A percentile compares a stretch with the other conserved stretches of the same genome.
Conservation (phyloP, 2,888 invertebrate genomes). For the Aphodius granarius region DNA sequence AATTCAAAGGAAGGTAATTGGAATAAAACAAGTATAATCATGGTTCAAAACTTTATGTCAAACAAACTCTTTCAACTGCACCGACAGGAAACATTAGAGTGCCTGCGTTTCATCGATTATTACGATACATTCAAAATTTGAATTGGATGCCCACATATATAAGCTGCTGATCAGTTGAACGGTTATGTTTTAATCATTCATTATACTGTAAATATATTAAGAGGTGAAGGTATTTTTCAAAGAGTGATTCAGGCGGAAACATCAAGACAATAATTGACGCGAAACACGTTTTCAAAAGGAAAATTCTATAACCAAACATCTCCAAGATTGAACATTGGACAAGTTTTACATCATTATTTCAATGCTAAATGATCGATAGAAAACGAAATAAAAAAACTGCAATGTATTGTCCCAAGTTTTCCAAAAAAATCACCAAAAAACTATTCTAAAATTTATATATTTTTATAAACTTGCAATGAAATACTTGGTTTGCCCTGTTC, state of each 20-base stretch:
- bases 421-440: constrained; percentile 43
- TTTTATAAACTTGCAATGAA: constrained; percentile 38
- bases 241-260: constrained; percentile 45
- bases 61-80: constrained; percentile 37
- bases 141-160: constrained; percentile 34
- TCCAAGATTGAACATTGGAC: neutral
- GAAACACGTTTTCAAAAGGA: neutral
- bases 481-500: constrained; percentile 48
- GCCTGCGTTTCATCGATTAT: constrained; percentile 33
- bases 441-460: constrained; percentile 38
- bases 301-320: neutral
- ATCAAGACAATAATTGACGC: constrained; percentile 44
- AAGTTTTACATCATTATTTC: neutral
- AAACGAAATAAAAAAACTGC: constrained; percentile 28
- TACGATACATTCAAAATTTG: constrained; percentile 32
- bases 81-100: constrained; percentile 31
- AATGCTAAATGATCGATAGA: constrained; percentile 20
- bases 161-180: constrained; percentile 45
- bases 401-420: constrained; percentile 46
- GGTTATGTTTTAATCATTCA: constrained; percentile 40
- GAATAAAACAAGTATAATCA: constrained; percentile 29
- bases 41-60: constrained; percentile 38
- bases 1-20: neutral
- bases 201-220: constrained; percentile 34
- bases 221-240: constrained; percentile 37